phyloP scores from a whole-genome alignment of 2,888 invertebrate species.

The Habroteleia sp. region DNA sequence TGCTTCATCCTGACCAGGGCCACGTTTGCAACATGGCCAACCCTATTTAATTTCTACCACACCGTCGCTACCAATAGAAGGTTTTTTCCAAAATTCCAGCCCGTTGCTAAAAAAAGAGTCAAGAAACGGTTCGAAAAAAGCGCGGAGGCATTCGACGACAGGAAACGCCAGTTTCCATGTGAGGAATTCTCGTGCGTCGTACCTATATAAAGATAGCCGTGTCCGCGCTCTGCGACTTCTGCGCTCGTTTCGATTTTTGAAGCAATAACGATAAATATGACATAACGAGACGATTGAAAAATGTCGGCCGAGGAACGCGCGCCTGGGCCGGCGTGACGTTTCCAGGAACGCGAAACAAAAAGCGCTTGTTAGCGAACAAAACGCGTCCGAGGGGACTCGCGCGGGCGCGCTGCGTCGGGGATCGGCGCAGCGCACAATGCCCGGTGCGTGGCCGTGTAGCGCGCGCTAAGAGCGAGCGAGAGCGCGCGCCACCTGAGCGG shows the following conservation, averaged over 20 bases:
- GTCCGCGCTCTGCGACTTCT: too few species aligned
- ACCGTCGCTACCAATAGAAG: too few species aligned
- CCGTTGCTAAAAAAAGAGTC: conserved; percentile 5
- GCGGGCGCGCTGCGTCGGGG: conserved; percentile 13
- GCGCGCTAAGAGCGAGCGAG: conserved; percentile 34
- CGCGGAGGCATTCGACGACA: conserved; percentile 36
- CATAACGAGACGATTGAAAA: conserved; percentile 20
- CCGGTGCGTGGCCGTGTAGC: conserved; percentile 34
- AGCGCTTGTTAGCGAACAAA: conserved; percentile 48
- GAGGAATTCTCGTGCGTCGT: conserved; percentile 24
- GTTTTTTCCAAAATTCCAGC: neutral
- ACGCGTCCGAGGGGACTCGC: conserved; percentile 31
- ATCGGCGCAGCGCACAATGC: conserved; percentile 47
- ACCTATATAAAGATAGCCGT: conserved; percentile 20
- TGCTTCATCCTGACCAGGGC: too few species aligned
- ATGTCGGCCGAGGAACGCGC: neutral
- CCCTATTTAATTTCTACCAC: too few species aligned
- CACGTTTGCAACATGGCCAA: too few species aligned
- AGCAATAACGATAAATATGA: too few species aligned
- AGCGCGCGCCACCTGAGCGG: conserved; percentile 55
- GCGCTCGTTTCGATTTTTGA: too few species aligned
- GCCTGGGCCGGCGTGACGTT: neutral
- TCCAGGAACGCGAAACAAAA: conserved; percentile 50
- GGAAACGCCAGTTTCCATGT: conserved; percentile 54
- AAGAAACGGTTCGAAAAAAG: too few species aligned